Evolutionary conservation across 2,888 invertebrate species (phyloP).

Genomic region (Mongoloraphidia duomilia): DNA sequence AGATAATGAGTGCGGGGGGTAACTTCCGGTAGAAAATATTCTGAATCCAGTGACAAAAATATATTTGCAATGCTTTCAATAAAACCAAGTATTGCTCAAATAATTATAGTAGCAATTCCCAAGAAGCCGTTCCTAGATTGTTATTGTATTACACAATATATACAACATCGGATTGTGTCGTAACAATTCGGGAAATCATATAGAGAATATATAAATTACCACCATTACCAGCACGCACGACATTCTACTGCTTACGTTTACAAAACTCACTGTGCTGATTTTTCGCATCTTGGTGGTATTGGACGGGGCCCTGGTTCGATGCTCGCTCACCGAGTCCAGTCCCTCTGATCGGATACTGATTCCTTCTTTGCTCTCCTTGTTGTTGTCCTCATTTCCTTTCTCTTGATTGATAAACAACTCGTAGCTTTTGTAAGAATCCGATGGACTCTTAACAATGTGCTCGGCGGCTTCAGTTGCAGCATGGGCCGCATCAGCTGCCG

Average conservation of each 20-base stretch:
- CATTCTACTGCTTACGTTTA: constrained; percentile 5
- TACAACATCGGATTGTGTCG: no score
- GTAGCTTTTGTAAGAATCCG: constrained; percentile 85
- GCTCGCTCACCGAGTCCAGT: constrained; percentile 84
- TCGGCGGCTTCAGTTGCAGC: constrained; percentile 42
- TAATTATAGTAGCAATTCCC: no score
- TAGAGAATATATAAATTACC: no score
- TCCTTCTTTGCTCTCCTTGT: constrained; percentile 69
- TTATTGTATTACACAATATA: no score
- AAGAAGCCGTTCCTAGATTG: no score
- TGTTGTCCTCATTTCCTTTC: constrained; percentile 77
- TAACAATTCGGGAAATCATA: no score
- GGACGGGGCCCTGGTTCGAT: constrained; percentile 40
- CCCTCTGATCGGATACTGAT: constrained; percentile 77
- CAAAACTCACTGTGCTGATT: constrained; percentile 78
- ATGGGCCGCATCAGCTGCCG: constrained; percentile 37
- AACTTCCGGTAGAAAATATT: no score
- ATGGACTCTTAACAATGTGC: constrained; percentile 75
- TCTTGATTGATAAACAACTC: constrained; percentile 83
- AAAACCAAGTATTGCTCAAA: no score
- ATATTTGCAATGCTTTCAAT: no score
- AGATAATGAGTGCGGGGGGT: no score
- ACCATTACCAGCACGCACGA: background rate
- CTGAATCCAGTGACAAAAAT: no score
- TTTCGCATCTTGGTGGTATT: constrained; percentile 61